Conservation (phyloP, 2,888 invertebrate species). For the Hydraecia micacea region DNA sequence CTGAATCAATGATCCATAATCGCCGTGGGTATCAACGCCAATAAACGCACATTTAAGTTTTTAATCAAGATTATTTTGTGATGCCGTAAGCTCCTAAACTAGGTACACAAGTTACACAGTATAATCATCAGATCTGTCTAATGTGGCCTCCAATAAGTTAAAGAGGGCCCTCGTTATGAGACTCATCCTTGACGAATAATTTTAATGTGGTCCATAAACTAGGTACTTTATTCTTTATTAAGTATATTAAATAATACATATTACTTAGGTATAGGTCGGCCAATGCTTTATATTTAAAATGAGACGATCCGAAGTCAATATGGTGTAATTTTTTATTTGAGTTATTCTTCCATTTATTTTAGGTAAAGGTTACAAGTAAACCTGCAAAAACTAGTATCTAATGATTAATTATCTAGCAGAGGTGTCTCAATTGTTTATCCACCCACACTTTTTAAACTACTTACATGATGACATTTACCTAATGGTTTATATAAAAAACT, state of each 20-base stretch:
- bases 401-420: constrained; percentile 26
- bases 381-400: constrained; percentile 16
- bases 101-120: not conserved
- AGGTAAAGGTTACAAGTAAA: constrained; percentile 36
- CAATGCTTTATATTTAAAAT: not conserved
- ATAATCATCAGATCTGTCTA: not conserved
- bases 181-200: not conserved
- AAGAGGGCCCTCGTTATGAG: no score
- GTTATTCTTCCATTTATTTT: constrained; percentile 8
- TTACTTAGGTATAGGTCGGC: not conserved
- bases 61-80: constrained; percentile 11
- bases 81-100: no score
- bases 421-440: constrained; percentile 3
- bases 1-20: constrained; percentile 3
- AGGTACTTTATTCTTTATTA: not conserved
- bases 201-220: not conserved
- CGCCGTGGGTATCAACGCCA: not conserved
- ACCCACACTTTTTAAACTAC: constrained; percentile 11
- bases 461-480: constrained; percentile 31
- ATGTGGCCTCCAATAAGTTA: no score
- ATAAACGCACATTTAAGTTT: not conserved
- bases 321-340: constrained; percentile 3
- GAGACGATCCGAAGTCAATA: not conserved
- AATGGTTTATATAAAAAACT: constrained; percentile 36
- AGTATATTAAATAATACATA: not conserved